Percentiles rank a stretch among this genome's conserved stretches.
Evolutionary conservation across 2,797 vertebrate species (phyloP).

Genomic region (Girardinus metallicus): DNA sequence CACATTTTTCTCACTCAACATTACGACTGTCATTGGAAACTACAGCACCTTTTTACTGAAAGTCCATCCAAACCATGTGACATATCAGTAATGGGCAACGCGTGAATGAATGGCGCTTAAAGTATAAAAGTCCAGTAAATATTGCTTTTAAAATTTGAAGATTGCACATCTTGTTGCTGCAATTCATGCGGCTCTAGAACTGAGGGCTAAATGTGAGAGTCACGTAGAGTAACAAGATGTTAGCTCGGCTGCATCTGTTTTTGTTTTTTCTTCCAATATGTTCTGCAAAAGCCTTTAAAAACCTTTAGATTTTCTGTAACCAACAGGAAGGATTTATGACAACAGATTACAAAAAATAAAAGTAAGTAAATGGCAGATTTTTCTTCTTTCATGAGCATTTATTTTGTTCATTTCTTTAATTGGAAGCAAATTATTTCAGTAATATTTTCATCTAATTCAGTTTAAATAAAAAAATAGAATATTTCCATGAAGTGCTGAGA

Average conservation of each 20-base stretch:
- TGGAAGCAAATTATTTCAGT: not conserved
- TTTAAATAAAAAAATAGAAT: not conserved
- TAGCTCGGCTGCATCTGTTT: not conserved
- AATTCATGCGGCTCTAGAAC: not conserved
- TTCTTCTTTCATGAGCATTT: not conserved
- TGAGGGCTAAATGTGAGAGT: not conserved
- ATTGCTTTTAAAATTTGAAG: not conserved
- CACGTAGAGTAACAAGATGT: not conserved
- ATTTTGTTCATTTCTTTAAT: not conserved
- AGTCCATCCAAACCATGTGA: not conserved
- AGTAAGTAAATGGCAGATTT: not conserved
- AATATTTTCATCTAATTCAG: not conserved
- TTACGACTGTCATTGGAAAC: not conserved
- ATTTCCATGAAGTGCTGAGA: not conserved
- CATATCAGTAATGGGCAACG: not conserved
- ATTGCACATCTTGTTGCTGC: not conserved
- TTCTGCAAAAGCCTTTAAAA: not conserved
- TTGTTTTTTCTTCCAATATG: not conserved
- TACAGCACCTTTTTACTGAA: not conserved
- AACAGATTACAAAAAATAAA: not conserved
- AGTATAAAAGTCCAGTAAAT: not conserved
- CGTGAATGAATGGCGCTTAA: not conserved
- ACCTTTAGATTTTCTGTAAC: not conserved
- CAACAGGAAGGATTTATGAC: not conserved
- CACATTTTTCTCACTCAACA: not conserved